Conservation (phyloP, 2,888 invertebrate species). For the Drosophila niveifrons region DNA sequence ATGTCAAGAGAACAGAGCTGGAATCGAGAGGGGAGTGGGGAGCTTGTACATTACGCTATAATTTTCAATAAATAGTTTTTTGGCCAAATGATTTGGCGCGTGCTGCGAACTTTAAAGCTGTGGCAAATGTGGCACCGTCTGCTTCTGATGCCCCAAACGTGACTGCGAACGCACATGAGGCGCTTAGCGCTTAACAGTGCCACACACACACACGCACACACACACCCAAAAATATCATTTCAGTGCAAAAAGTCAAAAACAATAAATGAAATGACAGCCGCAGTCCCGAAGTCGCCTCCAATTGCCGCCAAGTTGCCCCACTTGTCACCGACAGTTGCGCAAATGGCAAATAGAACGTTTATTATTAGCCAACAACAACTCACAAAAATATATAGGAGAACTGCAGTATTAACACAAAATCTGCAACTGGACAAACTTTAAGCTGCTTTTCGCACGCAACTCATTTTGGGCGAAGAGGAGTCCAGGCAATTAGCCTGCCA, state of each 20-base stretch:
- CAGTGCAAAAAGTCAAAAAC: slow-evolving; percentile 61
- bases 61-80: slow-evolving; percentile 79
- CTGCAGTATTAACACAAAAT: slow-evolving; percentile 1
- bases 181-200: slow-evolving; percentile 54
- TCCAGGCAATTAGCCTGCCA: slow-evolving; percentile 64
- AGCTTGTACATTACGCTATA: slow-evolving; percentile 68
- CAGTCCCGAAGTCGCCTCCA: slow-evolving; percentile 24
- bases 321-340: slow-evolving; percentile 66
- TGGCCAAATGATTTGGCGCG: slow-evolving; percentile 70
- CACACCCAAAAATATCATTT: slow-evolving; percentile 35
- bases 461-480: background rate
- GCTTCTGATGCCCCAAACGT: slow-evolving; percentile 74
- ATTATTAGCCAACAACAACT: slow-evolving; percentile 56
- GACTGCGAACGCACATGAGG: slow-evolving; percentile 59
- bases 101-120: slow-evolving; percentile 52
- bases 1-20: background rate
- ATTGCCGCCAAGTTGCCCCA: slow-evolving; percentile 19
- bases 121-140: slow-evolving; percentile 65
- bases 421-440: slow-evolving; percentile 2
- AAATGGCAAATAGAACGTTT: slow-evolving; percentile 55
- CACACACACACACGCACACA: slow-evolving; percentile 10
- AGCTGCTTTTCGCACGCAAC: slow-evolving; percentile 1
- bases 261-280: slow-evolving; percentile 66
- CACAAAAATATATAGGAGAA: slow-evolving; percentile 30
- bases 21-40: background rate